phyloP scores from a whole-genome alignment of 1,140 invertebrate species.

The Tetragnatha versicolor region DNA sequence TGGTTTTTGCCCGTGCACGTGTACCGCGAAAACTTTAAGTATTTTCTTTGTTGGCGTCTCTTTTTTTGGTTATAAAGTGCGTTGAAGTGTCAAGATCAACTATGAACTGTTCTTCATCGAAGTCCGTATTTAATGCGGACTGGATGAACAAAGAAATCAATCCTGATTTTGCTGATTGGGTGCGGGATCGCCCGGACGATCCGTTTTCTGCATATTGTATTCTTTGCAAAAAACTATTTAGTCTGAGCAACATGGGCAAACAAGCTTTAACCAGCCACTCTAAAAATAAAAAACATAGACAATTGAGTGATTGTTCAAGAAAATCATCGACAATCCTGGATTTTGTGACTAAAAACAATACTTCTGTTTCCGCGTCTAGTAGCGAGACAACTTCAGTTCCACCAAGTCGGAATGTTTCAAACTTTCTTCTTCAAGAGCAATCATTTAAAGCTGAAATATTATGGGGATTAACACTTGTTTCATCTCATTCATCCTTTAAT shows the following conservation, averaged over 20 bases:
- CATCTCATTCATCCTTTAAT: no score
- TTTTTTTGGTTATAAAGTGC: not conserved
- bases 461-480: constrained; percentile 1
- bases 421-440: not conserved
- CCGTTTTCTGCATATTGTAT: not conserved
- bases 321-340: not conserved
- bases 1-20: not conserved
- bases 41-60: not conserved
- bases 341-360: not conserved
- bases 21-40: not conserved
- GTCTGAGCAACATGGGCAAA: no score
- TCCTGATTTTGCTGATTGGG: no score
- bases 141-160: not conserved
- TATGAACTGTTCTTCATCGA: not conserved
- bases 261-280: not conserved
- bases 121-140: not conserved
- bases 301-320: not conserved
- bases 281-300: not conserved
- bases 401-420: not conserved
- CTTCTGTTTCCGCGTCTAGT: not conserved
- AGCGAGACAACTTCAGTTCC: not conserved
- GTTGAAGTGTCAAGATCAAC: not conserved
- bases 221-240: not conserved
- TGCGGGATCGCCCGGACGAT: not conserved
- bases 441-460: constrained; percentile 3